These are phyloP conservation scores for Cercopithecus mona DNA, from an alignment of 2,113 vertebrate genomes.

Conservation along the genomic window DNA sequence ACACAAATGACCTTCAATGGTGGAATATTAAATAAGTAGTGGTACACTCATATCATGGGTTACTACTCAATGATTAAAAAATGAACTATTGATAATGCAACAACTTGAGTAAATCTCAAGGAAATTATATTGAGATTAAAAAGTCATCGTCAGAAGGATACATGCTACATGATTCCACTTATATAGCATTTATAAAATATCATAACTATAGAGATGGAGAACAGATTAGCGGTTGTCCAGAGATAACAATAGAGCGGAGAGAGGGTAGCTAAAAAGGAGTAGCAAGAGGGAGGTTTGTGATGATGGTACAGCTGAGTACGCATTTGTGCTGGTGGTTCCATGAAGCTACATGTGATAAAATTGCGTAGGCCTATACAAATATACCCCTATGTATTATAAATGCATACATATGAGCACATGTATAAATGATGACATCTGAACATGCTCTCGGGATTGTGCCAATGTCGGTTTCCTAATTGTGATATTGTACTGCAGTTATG, in stretches of 20 bases:
- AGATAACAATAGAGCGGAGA: not conserved
- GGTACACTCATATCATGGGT: not conserved
- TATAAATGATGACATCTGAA: not conserved
- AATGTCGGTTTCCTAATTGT: not conserved
- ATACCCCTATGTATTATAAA: not conserved
- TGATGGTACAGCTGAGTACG: not conserved
- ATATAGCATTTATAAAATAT: not conserved
- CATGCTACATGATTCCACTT: not conserved
- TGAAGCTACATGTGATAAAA: not conserved
- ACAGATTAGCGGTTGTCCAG: not conserved
- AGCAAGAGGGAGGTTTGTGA: not conserved
- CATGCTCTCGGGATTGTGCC: not conserved
- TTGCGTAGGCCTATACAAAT: not conserved
- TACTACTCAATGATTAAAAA: not conserved
- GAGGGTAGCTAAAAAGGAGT: not conserved
- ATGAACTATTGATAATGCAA: not conserved
- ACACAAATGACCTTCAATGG: not conserved
- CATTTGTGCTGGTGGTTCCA: not conserved
- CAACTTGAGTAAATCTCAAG: not conserved
- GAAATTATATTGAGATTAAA: not conserved
- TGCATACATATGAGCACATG: no score
- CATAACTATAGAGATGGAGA: not conserved
- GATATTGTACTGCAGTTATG: not conserved
- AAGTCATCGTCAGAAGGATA: not conserved
- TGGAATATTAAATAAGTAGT: not conserved